Evolutionary conservation across 1,140 invertebrate genomes (phyloP), one percentile per base, ranked within the genome.

Genomic region (Drosophila murphyi): DNA sequence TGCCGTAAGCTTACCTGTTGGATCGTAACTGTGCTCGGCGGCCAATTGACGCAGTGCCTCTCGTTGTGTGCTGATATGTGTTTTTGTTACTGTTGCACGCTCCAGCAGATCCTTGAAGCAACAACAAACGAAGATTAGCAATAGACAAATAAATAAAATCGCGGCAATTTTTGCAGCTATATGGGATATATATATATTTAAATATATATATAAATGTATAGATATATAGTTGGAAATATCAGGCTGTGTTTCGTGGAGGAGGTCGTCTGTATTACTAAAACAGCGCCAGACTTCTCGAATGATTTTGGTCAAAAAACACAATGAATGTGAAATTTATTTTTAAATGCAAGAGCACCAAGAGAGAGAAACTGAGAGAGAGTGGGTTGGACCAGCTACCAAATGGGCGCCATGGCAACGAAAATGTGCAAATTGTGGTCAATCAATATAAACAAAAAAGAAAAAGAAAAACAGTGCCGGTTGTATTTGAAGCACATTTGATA

Each of bases 311-410:
- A 28, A 65, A 20, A 47, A 39, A 37, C 10, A 35, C 10, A 35
- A 78, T 83, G 81, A 88, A 81, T 85, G 71, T 60, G 29, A 70
- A 80, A 73, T 72, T 67, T 88, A 88, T 88, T 88, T 89, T 78
- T 88, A 88, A 88, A 83, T 43, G 31, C 54, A 61, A 76, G 72
- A 80, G 83, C 69, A 55, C 43, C 10, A 61, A 75, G 52, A 73
- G 70, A 71, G 70, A 71, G 69, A 48, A 47, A 54, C 48, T 37
- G 35, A 31, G 32, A 12, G 28, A 41, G 29, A 34, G 51, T 37
- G 37, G 35, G 37, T 34, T 63, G 72, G 43, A 50, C 10, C 35
- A 54, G 34, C 48, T 35, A 41, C 7, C 7, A 43, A 63, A 62
- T 41, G 61, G 62, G 59, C 52, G 67, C 45, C 81, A 83, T 83